Evolutionary conservation across 2,888 invertebrate genomes (phyloP).

Genomic region (Macrosoma leucophasiata): DNA sequence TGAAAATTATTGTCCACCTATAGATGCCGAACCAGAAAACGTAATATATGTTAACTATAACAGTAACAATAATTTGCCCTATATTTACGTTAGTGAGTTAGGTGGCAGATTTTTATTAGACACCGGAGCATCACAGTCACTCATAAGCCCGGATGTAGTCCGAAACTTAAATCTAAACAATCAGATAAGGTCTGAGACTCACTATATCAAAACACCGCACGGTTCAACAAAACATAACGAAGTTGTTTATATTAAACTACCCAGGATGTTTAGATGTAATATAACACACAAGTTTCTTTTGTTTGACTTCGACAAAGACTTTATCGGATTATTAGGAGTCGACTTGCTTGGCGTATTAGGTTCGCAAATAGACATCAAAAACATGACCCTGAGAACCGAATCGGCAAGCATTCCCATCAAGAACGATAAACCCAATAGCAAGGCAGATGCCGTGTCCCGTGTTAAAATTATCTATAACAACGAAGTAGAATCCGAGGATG

Average conservation of each 20-base stretch:
- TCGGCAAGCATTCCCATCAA: slow-evolving; percentile 21
- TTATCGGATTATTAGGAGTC: slow-evolving; percentile 27
- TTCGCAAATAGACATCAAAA: slow-evolving; percentile 29
- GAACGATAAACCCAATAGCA: slow-evolving; percentile 16
- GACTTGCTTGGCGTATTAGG: slow-evolving; percentile 21
- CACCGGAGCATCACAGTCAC: slow-evolving; percentile 18
- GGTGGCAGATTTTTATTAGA: slow-evolving; percentile 18
- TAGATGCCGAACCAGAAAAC: neutral
- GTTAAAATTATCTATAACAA: slow-evolving; percentile 4
- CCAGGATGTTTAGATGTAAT: slow-evolving; percentile 23
- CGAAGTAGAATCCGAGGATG: slow-evolving; percentile 1
- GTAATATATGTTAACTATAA: slow-evolving; percentile 5
- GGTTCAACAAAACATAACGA: slow-evolving; percentile 33
- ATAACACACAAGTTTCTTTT: slow-evolving; percentile 29
- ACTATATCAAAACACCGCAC: slow-evolving; percentile 48
- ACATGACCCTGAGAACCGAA: slow-evolving; percentile 21
- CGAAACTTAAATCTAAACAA: slow-evolving; percentile 6
- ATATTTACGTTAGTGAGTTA: slow-evolving; percentile 14
- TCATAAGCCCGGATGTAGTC: slow-evolving; percentile 16
- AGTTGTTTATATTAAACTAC: slow-evolving; percentile 20
- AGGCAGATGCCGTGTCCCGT: slow-evolving; percentile 18
- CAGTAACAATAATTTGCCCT: slow-evolving; percentile 11
- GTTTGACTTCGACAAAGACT: slow-evolving; percentile 30
- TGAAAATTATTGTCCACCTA: neutral
- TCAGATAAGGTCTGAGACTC: slow-evolving; percentile 29